Conservation (phyloP, 2,113 vertebrate genomes). For the Psittacara wagleri region DNA sequence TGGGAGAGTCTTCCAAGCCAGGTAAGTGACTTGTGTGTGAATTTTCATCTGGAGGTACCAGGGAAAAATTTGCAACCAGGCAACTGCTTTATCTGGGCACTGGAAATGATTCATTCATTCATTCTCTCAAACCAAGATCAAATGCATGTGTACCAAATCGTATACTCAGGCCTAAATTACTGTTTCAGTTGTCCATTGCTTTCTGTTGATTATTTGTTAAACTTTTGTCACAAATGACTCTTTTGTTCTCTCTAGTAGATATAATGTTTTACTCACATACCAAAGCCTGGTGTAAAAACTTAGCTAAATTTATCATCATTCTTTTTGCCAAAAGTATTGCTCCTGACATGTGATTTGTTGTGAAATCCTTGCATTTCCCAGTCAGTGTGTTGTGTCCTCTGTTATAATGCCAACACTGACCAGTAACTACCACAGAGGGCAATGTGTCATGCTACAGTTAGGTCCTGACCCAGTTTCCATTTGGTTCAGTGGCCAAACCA, state of each 20-base stretch:
- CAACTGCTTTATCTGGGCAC: not conserved
- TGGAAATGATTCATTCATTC: not conserved
- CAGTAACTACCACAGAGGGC: not conserved
- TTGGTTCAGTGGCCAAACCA: not conserved
- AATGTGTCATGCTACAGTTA: not conserved
- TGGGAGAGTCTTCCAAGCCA: conserved; percentile 96
- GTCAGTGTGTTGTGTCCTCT: not conserved
- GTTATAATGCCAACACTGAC: not conserved
- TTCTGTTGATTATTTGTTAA: not conserved
- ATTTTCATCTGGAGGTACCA: not conserved
- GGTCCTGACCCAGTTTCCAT: not conserved
- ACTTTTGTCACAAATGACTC: not conserved
- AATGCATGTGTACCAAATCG: not conserved
- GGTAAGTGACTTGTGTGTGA: conserved; percentile 71
- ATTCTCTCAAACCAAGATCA: not conserved
- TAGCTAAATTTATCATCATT: not conserved
- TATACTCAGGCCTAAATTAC: not conserved
- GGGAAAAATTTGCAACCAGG: not conserved
- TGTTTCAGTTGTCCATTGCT: not conserved
- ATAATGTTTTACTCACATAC: not conserved
- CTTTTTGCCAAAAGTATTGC: not conserved
- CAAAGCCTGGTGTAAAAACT: not conserved
- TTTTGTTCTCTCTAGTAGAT: not conserved
- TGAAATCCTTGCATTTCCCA: not conserved
- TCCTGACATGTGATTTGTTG: not conserved